A percentile compares a stretch with the other conserved stretches of the same genome.
Evolutionary conservation across 2,797 vertebrate species (phyloP).

Genomic region (Anableps anableps): DNA sequence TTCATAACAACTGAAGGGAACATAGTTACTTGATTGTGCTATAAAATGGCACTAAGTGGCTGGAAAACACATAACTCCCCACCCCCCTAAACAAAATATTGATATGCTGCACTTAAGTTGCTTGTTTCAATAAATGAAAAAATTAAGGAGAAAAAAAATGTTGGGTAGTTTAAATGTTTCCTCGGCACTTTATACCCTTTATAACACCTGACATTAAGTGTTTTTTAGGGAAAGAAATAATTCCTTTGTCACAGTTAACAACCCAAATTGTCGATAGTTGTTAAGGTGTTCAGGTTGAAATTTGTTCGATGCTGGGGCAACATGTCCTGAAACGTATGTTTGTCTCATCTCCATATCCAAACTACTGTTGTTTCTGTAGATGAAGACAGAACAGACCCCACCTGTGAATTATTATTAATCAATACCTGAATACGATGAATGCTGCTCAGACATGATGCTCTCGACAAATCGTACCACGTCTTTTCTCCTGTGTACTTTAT

Average conservation of each 20-base stretch:
- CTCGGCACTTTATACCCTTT: not conserved
- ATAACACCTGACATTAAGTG: not conserved
- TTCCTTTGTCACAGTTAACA: not conserved
- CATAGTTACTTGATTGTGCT: too few relatives aligned
- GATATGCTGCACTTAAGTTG: not conserved
- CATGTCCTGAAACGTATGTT: not conserved
- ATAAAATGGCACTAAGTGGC: too few relatives aligned
- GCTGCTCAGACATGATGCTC: conserved; percentile 17
- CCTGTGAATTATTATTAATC: conserved; percentile 33
- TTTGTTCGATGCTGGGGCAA: not conserved
- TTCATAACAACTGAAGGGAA: too few relatives aligned
- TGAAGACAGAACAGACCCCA: not conserved
- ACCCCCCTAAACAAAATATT: not conserved
- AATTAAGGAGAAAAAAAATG: not conserved
- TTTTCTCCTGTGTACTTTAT: conserved; percentile 19
- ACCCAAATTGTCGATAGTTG: not conserved
- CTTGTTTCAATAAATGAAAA: not conserved
- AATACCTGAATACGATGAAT: conserved; percentile 14
- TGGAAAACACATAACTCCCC: too few relatives aligned
- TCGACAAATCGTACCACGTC: conserved; percentile 22
- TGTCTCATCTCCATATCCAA: not conserved
- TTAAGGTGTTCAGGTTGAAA: not conserved
- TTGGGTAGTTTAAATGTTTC: not conserved
- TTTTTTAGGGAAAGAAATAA: not conserved
- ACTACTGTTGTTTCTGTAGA: not conserved